Conservation (phyloP, 2,888 invertebrate species). For the Plebejus argus region DNA sequence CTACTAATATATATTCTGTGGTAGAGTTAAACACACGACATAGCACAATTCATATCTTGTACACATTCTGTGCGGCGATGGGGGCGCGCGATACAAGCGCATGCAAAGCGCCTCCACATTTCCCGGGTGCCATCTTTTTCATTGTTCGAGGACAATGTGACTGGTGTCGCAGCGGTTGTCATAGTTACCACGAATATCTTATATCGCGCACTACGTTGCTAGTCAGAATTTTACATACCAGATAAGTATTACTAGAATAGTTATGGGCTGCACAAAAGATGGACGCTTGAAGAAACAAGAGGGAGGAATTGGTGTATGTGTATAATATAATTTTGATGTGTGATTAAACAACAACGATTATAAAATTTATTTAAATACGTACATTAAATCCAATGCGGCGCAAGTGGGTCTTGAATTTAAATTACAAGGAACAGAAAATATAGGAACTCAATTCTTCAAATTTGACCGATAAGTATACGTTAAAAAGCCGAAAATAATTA, state of each 20-base stretch:
- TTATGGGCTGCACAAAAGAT: background rate
- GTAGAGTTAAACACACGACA: background rate
- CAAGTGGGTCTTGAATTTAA: background rate
- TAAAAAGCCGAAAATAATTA: background rate
- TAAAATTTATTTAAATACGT: too few species aligned
- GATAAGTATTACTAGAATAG: background rate
- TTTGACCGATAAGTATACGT: background rate
- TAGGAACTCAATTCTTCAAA: background rate
- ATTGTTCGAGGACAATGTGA: conserved; percentile 52
- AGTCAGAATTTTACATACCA: conserved; percentile 11
- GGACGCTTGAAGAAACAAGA: too few species aligned
- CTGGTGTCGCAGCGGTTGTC: conserved; percentile 48
- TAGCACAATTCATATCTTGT: background rate
- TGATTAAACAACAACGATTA: too few species aligned
- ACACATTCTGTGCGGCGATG: background rate
- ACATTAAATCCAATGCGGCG: too few species aligned
- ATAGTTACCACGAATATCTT: conserved; percentile 60
- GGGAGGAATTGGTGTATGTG: too few species aligned
- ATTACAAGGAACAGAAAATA: background rate
- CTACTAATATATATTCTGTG: too few species aligned
- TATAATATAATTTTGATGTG: too few species aligned
- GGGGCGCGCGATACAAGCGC: conserved; percentile 9
- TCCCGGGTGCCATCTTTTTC: conserved; percentile 22
- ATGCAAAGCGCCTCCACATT: conserved; percentile 4
- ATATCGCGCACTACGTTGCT: background rate